These are phyloP conservation scores for Chesias legatella DNA, from an alignment of 2,888 invertebrate genomes.

Conservation along the genomic window DNA sequence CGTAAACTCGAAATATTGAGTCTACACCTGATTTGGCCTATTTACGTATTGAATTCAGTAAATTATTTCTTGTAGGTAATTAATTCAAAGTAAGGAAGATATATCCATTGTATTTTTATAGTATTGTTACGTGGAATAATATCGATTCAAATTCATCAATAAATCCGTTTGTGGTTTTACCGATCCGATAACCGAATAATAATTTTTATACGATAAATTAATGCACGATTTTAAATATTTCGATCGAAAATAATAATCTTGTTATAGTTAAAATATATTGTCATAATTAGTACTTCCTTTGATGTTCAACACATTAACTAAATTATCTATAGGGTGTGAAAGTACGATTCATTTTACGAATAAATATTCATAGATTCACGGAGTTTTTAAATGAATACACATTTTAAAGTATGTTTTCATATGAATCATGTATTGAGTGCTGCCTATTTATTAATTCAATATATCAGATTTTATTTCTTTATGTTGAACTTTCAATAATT, in stretches of 20 bases:
- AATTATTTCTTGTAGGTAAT: conserved; percentile 31
- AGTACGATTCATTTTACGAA: conserved; percentile 7
- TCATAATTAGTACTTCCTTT: conserved; percentile 14
- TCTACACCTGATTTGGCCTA: conserved; percentile 22
- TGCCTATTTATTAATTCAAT: neutral
- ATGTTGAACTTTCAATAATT: conserved; percentile 8
- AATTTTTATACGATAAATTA: conserved; percentile 9
- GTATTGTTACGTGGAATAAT: conserved; percentile 11
- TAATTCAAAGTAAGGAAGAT: conserved; percentile 43
- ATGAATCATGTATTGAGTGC: neutral
- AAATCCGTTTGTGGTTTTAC: conserved; percentile 4
- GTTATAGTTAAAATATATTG: conserved; percentile 25
- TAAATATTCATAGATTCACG: conserved; percentile 13
- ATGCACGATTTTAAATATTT: conserved; percentile 24
- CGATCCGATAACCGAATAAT: conserved; percentile 16
- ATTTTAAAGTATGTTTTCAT: conserved; percentile 15
- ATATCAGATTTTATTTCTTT: conserved; percentile 1
- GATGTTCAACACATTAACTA: conserved; percentile 9
- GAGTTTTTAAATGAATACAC: conserved; percentile 14
- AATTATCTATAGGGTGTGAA: conserved; percentile 10
- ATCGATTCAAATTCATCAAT: conserved; percentile 14
- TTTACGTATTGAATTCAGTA: conserved; percentile 19
- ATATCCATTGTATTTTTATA: conserved; percentile 21
- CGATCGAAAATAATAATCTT: conserved; percentile 25
- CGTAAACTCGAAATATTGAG: conserved; percentile 8